phyloP scores from a whole-genome alignment of 2,888 invertebrate genomes.

The Thymelicus lineola region DNA sequence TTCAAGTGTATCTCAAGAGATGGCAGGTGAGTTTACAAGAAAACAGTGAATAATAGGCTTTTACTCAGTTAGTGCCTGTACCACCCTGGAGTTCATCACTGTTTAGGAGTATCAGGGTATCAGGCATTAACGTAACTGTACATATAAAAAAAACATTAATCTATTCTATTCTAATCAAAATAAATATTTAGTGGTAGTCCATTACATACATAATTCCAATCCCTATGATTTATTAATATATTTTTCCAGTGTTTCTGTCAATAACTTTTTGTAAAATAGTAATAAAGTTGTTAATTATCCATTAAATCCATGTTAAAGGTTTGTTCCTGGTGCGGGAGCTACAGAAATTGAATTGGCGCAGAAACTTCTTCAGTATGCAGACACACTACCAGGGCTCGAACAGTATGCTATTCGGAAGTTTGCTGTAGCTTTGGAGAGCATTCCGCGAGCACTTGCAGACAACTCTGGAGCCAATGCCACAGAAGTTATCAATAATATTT shows the following conservation, averaged over 20 bases:
- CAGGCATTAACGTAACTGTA: too few species aligned
- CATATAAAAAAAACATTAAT: too few species aligned
- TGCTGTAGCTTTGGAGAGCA: constrained; percentile 93
- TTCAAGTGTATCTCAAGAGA: constrained; percentile 96
- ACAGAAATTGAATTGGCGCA: constrained; percentile 97
- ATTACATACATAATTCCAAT: too few species aligned
- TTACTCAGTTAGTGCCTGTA: too few species aligned
- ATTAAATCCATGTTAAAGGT: constrained; percentile 61
- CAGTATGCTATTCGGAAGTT: constrained; percentile 99
- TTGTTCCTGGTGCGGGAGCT: constrained; percentile 97
- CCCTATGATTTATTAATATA: too few species aligned
- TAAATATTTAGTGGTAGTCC: too few species aligned
- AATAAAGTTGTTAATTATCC: too few species aligned
- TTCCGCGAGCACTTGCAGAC: constrained; percentile 97
- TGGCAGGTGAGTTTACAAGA: constrained; percentile 75
- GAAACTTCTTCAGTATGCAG: constrained; percentile 93
- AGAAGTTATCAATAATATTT: constrained; percentile 94
- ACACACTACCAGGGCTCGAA: constrained; percentile 96
- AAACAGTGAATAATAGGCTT: too few species aligned
- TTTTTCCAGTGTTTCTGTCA: background rate
- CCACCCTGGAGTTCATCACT: too few species aligned
- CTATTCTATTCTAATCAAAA: too few species aligned
- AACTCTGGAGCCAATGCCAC: constrained; percentile 96
- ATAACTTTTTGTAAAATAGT: background rate
- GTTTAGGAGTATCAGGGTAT: too few species aligned